These are phyloP conservation scores for Urocynchramus pylzowi DNA, from an alignment of 2,113 vertebrate species.

Conservation along the genomic window DNA sequence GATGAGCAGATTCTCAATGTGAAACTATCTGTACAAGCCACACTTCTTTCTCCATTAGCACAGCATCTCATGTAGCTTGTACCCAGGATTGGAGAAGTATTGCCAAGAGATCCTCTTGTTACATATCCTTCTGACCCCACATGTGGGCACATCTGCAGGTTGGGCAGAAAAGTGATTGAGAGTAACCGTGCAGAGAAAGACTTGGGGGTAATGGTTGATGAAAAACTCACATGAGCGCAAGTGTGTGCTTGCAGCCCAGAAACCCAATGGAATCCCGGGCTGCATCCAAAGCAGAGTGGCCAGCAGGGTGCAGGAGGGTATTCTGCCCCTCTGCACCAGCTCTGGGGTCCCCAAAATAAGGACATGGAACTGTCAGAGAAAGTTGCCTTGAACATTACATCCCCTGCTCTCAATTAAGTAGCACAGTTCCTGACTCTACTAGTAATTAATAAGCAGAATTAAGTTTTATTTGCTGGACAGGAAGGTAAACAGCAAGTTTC, in stretches of 20 bases:
- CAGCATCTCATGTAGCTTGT: not conserved
- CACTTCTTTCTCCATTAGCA: not conserved
- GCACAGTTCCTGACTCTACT: not conserved
- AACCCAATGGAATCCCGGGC: not conserved
- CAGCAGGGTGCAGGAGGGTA: not conserved
- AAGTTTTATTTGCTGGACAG: not conserved
- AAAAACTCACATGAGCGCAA: not conserved
- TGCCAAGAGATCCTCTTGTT: not conserved
- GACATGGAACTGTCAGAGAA: not conserved
- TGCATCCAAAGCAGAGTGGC: not conserved
- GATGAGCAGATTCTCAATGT: not conserved
- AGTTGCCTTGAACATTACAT: not conserved
- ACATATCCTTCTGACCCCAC: not conserved
- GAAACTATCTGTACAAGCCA: not conserved
- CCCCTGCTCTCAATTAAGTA: not conserved
- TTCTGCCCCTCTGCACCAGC: not conserved
- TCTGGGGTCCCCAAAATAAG: not conserved
- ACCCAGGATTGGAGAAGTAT: not conserved
- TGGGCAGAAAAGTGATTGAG: not conserved
- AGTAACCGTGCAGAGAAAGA: not conserved
- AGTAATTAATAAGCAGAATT: not conserved
- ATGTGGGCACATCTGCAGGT: too few relatives aligned
- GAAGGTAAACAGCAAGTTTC: not conserved
- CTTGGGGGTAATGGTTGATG: not conserved
- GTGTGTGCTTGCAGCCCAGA: not conserved